Evolutionary conservation across 2,888 invertebrate species (phyloP), one percentile per base, ranked within the genome.

Genomic region (Lochmaea crataegi): DNA sequence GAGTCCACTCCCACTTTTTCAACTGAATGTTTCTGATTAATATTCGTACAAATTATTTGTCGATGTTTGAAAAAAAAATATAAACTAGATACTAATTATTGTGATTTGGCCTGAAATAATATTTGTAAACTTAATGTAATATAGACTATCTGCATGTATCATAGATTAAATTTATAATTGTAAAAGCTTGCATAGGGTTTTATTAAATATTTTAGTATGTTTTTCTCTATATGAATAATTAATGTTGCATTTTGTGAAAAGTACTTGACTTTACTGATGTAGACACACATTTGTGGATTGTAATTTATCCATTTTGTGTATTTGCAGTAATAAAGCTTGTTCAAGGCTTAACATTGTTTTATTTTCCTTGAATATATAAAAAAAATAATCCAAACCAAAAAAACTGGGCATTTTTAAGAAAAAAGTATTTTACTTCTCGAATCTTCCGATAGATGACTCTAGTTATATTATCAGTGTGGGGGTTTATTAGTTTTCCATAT

Each of bases 161-260:
- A 77, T 78, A 78, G 77, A 78, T 63, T 63, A 63, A 63, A 63
- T 78, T 77, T 76, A 76, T 82, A 82, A 83, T 79, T 84, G 83
- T 83, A 84, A 84, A 78, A 84, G 84, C 85, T 85, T 85, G 83
- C 84, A 85, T 85, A 85, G 85, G 83, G 77, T 76, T 84, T 84
- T 84, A 84, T 83, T 82, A 83, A 82, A 83, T 83, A 83, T 85
- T 85, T 85, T 85, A 84, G 84, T 84, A 85, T 84, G 84, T 82
- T 85, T 77, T 84, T 84, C 83, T 84, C 82, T 82, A 83, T 83
- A 81, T 81, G 80, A 81, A 80, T 53, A 53, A 53, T 85, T 83
- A 85, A 85, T 86, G 85, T 86, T 85, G 85, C 85, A 85, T 85
- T 84, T 83, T 84, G 84, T 85, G 83, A 82, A 78, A 77, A 72